Evolutionary conservation across 1,140 invertebrate species (phyloP).

Genomic region (Drosophila triauraria): DNA sequence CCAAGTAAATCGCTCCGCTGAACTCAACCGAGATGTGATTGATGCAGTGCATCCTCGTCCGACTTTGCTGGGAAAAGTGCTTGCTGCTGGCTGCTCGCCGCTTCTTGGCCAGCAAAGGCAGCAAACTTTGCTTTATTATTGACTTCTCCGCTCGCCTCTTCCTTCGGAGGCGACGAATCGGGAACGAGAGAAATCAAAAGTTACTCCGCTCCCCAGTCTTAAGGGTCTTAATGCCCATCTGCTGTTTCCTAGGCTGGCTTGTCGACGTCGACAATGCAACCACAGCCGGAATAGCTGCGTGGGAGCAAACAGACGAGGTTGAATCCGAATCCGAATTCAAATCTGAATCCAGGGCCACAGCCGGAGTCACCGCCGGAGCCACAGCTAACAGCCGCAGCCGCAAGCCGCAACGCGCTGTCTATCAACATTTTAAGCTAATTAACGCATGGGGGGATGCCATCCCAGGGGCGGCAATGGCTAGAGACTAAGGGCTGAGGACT

Average conservation of each 20-base stretch:
- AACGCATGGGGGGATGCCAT: slow-evolving; percentile 18
- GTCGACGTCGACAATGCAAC: slow-evolving; percentile 13
- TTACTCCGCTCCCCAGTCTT: slow-evolving; percentile 1
- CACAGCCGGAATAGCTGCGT: not conserved
- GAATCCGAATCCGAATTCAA: slow-evolving; percentile 8
- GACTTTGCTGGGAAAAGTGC: no score
- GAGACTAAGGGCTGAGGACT: not conserved
- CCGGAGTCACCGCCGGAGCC: not conserved
- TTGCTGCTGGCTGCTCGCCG: no score
- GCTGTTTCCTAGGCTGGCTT: not conserved
- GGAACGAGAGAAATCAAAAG: slow-evolving; percentile 21
- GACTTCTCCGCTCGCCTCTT: slow-evolving; percentile 6
- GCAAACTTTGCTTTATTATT: slow-evolving; percentile 18
- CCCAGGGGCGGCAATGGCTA: not conserved
- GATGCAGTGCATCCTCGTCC: slow-evolving; percentile 45
- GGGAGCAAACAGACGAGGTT: slow-evolving; percentile 3
- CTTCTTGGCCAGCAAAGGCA: not conserved
- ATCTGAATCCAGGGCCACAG: slow-evolving; percentile 5
- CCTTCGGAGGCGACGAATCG: no score
- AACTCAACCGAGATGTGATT: slow-evolving; percentile 49
- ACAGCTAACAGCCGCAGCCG: slow-evolving; percentile 18
- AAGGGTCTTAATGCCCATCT: not conserved
- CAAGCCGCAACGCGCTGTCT: slow-evolving; percentile 50
- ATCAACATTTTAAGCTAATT: slow-evolving; percentile 66
- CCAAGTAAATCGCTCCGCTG: slow-evolving; percentile 53